A percentile compares a stretch with the other conserved stretches of the same genome.
These are phyloP conservation scores for Hemicentrotus pulcherrimus DNA, from an alignment of 35 echinoderm and acorn worm species.

Conservation along the genomic window DNA sequence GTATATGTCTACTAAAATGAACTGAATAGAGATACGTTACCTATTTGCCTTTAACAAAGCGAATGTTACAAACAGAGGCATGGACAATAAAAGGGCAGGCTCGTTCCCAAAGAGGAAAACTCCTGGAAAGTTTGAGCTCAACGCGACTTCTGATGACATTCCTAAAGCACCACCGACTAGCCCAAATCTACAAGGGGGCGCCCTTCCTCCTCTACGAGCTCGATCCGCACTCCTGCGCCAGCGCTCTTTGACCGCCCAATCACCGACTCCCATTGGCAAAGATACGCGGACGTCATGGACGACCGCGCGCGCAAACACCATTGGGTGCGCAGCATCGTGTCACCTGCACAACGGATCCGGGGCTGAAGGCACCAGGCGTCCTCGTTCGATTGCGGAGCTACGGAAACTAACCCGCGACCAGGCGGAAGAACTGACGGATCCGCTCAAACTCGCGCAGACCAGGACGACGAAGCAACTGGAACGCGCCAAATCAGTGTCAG, in stretches of 20 bases:
- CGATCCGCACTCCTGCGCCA: background rate
- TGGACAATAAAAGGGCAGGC: background rate
- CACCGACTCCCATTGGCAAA: background rate
- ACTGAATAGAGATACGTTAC: too few relatives aligned
- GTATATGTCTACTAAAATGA: too few relatives aligned
- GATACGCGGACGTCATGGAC: background rate
- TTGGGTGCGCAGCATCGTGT: background rate
- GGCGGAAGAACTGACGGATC: constrained; percentile 22
- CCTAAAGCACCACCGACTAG: constrained; percentile 4
- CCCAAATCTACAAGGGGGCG: background rate
- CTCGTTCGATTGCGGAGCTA: constrained; percentile 28
- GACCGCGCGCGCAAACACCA: background rate
- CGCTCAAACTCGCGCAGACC: background rate
- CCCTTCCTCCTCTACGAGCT: background rate
- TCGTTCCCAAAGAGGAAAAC: background rate
- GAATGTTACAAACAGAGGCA: background rate
- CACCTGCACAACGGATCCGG: background rate
- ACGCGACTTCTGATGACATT: background rate
- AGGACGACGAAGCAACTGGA: background rate
- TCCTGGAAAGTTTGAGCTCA: background rate
- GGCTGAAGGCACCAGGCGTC: background rate
- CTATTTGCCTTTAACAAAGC: too few relatives aligned
- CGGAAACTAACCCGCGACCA: constrained; percentile 18
- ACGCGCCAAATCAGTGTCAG: constrained; percentile 9
- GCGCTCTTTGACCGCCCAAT: background rate